Base-by-base conservation (phyloP, 2,888 invertebrate species). In the Epinotia bilunana region DNA sequence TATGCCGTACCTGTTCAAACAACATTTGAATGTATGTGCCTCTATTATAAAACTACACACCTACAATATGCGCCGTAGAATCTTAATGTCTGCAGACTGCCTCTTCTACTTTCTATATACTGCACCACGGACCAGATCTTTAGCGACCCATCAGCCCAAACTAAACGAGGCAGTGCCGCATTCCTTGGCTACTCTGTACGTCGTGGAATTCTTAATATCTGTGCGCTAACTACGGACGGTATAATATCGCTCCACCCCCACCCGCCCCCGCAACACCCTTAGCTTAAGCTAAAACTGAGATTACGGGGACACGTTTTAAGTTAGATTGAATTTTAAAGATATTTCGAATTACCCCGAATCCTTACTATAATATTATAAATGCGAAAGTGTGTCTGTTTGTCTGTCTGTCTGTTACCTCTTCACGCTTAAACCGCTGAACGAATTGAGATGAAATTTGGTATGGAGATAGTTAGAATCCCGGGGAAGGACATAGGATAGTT, bases 191-290 rank as follows among this genome's bases (percentile, higher is more conserved):
- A 80, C 84, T 87, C 91, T 91, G 82, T 83, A 81, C 78, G 23
- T 69, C 81, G 86, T 87, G 93, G 93, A 93, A 93, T 93, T 92
- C 93, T 93, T 93, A 93, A 93, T 93, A 93, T 93, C 92, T 91
- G 91, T 91, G 93, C 91, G 93, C 93, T 93, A 93, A 93, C 93
- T 93, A 93, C 89, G 88, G 81, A 39, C 69, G 70, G 91, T 92
- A 92, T 91, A 90, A 92, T 91, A 92, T 90, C 90, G 91, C 89
- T 87, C 87, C 86, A 80, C 70, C 60, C 53, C 75, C 68, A 18
- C 72, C 70, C 70, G 57, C 74, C 39, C 60, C 62, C n/a, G 18
- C 39, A 20, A 18, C 57, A 43, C 63, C 69, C 69, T 69, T 28
- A 64, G 57, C 62, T 63, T 58, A 63, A 63, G 65, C 74, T 74